Percentiles rank a stretch among this genome's conserved stretches.
These are phyloP conservation scores for Paralichthys olivaceus DNA, from an alignment of 2,113 vertebrate genomes.

Conservation along the genomic window DNA sequence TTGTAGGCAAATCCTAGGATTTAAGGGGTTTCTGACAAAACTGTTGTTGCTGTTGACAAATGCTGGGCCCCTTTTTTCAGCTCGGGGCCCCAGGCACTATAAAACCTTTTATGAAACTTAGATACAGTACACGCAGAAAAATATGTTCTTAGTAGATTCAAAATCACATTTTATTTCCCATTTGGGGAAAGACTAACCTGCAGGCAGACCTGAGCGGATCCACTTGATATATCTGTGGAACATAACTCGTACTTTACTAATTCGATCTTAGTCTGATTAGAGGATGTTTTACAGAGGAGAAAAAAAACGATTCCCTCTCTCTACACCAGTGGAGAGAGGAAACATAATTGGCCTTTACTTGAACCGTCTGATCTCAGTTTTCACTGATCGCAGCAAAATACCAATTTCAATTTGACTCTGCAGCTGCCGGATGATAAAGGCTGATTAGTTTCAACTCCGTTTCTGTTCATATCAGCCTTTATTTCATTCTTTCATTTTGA, in stretches of 20 bases:
- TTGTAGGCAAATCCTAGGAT: too few relatives aligned
- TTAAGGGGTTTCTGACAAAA: too few relatives aligned
- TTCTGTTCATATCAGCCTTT: not conserved
- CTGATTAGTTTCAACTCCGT: conserved; percentile 9
- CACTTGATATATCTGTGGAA: not conserved
- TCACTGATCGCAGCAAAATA: conserved; percentile 19
- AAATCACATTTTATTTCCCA: conserved; percentile 26
- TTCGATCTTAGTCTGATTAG: conserved; percentile 39
- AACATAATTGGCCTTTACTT: conserved; percentile 33
- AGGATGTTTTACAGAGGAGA: conserved; percentile 34
- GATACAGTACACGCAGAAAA: too few relatives aligned
- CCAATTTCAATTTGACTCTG: not conserved
- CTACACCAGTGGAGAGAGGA: conserved; percentile 2
- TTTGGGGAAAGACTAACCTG: not conserved
- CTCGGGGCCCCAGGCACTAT: too few relatives aligned
- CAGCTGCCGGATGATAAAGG: conserved; percentile 9
- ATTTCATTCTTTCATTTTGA: conserved; percentile 3
- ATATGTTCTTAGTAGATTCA: too few relatives aligned
- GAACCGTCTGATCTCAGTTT: conserved; percentile 27
- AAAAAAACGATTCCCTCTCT: conserved; percentile 24
- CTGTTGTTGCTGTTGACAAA: too few relatives aligned
- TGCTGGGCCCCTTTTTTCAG: too few relatives aligned
- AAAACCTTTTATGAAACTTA: too few relatives aligned
- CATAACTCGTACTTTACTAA: conserved; percentile 39
- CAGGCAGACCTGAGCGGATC: too few relatives aligned